These are phyloP conservation scores for Vireo altiloquus DNA, from an alignment of 2,113 vertebrate species.

Conservation along the genomic window DNA sequence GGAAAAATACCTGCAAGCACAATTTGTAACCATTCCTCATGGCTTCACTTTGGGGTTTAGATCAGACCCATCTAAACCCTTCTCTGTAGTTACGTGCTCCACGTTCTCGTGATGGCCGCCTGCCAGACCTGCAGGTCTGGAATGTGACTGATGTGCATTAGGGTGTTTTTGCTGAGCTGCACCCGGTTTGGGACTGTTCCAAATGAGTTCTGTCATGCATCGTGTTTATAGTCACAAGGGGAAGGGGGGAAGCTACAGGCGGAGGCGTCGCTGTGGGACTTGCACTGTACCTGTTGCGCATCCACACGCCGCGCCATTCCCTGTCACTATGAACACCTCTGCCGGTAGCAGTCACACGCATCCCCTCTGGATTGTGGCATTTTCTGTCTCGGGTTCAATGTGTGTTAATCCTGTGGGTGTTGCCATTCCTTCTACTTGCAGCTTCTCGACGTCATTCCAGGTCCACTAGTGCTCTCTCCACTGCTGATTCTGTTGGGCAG, in stretches of 20 bases:
- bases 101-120: constrained; percentile 20
- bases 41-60: constrained; percentile 51
- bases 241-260: neutral
- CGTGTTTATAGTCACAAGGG: neutral
- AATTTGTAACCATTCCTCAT: constrained; percentile 51
- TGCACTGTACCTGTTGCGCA: constrained; percentile 51
- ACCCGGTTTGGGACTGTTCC: neutral
- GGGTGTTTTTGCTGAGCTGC: neutral
- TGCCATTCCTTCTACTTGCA: constrained; percentile 90
- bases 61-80: constrained; percentile 61
- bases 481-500: constrained; percentile 95
- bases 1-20: constrained; percentile 59
- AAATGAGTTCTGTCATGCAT: constrained; percentile 39
- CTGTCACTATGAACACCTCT: constrained; percentile 47
- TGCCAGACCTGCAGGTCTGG: constrained; percentile 32
- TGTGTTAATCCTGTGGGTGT: constrained; percentile 86
- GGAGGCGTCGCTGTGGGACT: constrained; percentile 31
- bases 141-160: constrained; percentile 6
- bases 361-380: constrained; percentile 70
- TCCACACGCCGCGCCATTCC: constrained; percentile 67
- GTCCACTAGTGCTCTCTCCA: constrained; percentile 98
- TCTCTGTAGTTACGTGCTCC: constrained; percentile 38
- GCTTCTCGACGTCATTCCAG: constrained; percentile 99
- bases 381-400: constrained; percentile 69
- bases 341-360: constrained; percentile 41